Evolutionary conservation across 1,140 invertebrate genomes (phyloP).

Genomic region (Hycleus cichorii): DNA sequence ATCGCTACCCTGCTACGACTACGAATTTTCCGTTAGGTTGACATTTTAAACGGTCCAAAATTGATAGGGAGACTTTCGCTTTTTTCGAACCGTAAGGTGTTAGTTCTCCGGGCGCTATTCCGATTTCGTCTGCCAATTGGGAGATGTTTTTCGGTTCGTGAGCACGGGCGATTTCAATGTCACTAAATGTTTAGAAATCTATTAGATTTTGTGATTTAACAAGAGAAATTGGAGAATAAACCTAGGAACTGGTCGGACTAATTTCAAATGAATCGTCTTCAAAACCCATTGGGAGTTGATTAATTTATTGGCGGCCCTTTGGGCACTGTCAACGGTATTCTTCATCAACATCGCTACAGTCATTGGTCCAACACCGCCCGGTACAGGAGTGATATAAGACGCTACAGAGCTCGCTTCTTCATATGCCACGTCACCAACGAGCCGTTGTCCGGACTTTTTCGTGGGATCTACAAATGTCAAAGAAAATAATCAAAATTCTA

Average conservation of each 20-base stretch:
- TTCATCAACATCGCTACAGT: conserved; percentile 97
- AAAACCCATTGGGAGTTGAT: conserved; percentile 57
- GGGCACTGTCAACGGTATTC: conserved; percentile 85
- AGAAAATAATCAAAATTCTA: too few species aligned
- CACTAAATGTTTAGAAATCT: conserved; percentile 48
- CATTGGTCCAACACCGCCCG: conserved; percentile 97
- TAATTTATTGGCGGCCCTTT: conserved; percentile 51
- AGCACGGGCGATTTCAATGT: conserved; percentile 80
- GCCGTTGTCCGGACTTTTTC: conserved; percentile 72
- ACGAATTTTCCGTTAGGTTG: conserved; percentile 83
- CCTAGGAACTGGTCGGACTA: conserved; percentile 64
- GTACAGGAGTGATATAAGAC: conserved; percentile 91
- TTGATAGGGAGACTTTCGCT: conserved; percentile 84
- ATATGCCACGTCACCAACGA: conserved; percentile 95
- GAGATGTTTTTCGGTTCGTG: conserved; percentile 83
- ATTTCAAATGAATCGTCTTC: conserved; percentile 50
- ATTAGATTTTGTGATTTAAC: not conserved
- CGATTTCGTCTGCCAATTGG: conserved; percentile 76
- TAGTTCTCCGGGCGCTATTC: conserved; percentile 72
- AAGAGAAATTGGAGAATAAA: conserved; percentile 30
- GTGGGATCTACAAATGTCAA: conserved; percentile 58
- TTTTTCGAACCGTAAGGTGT: conserved; percentile 90
- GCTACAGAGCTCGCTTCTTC: conserved; percentile 71
- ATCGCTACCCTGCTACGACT: conserved; percentile 79
- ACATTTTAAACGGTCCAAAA: conserved; percentile 66